Conservation (phyloP, 1,140 invertebrate genomes). For the Temnothorax longispinosus region DNA sequence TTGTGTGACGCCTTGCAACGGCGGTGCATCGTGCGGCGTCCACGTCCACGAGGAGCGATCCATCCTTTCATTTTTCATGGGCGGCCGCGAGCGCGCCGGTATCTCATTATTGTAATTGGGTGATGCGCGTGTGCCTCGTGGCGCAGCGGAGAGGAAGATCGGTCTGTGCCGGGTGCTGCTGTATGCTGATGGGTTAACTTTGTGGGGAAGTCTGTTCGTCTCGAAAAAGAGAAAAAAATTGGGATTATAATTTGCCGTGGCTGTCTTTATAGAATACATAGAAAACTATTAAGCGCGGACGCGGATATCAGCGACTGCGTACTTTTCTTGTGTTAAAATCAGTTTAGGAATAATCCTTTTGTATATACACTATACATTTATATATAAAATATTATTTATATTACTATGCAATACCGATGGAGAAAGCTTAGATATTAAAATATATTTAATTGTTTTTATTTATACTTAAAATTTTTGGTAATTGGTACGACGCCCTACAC, state of each 20-base stretch:
- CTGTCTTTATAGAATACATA: neutral
- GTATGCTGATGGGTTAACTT: slow-evolving; percentile 50
- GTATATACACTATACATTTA: neutral
- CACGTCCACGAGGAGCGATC: slow-evolving; percentile 35
- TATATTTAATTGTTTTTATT: neutral
- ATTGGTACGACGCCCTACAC: too few relatives aligned
- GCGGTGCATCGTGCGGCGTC: slow-evolving; percentile 44
- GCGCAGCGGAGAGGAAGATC: slow-evolving; percentile 25
- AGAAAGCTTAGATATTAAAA: neutral
- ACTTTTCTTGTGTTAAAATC: neutral
- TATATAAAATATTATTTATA: slow-evolving; percentile 4
- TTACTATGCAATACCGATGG: neutral
- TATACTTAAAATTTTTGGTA: neutral
- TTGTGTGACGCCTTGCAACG: slow-evolving; percentile 54
- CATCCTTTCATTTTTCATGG: slow-evolving; percentile 79
- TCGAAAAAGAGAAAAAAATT: neutral
- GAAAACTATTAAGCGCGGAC: neutral
- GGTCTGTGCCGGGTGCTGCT: slow-evolving; percentile 8
- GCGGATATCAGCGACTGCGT: neutral
- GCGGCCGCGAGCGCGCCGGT: slow-evolving; percentile 71
- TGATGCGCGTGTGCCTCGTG: slow-evolving; percentile 56
- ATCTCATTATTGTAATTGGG: slow-evolving; percentile 85
- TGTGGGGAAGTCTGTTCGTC: neutral
- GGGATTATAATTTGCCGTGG: neutral
- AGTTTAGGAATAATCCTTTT: neutral